Percentiles rank a stretch among this genome's conserved stretches.
Evolutionary conservation across 2,888 invertebrate genomes (phyloP).

Genomic region (Acleris laterana): DNA sequence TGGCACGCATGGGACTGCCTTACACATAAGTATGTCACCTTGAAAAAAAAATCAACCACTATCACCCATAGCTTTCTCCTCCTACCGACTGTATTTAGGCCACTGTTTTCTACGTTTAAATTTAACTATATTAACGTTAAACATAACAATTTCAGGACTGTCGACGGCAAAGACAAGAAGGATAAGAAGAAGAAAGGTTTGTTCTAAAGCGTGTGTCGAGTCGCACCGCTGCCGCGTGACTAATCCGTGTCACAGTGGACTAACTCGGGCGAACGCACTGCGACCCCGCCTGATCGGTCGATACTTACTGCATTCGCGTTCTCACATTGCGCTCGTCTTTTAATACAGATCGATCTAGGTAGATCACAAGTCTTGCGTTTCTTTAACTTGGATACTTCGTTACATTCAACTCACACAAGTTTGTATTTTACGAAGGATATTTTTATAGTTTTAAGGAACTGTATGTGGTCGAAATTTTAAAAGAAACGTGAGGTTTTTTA

Average conservation of each 20-base stretch:
- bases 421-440: conserved; percentile 7
- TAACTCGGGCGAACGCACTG: conserved; percentile 39
- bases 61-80: no score
- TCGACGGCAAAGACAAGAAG: conserved; percentile 95
- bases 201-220: conserved; percentile 85
- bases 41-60: no score
- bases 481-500: conserved; percentile 46
- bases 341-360: conserved; percentile 33
- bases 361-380: conserved; percentile 32
- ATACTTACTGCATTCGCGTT: conserved; percentile 43
- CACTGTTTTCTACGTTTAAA: no score
- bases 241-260: conserved; percentile 56
- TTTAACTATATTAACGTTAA: neutral
- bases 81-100: no score
- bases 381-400: conserved; percentile 29
- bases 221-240: conserved; percentile 77
- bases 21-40: no score
- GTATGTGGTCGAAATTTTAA: conserved; percentile 48
- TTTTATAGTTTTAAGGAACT: conserved; percentile 39
- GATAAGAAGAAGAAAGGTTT: conserved; percentile 95
- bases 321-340: conserved; percentile 43
- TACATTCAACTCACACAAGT: conserved; percentile 1
- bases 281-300: conserved; percentile 44
- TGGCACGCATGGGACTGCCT: no score
- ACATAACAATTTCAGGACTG: conserved; percentile 85